phyloP scores from a whole-genome alignment of 2,888 invertebrate species.

The Empis livida region DNA sequence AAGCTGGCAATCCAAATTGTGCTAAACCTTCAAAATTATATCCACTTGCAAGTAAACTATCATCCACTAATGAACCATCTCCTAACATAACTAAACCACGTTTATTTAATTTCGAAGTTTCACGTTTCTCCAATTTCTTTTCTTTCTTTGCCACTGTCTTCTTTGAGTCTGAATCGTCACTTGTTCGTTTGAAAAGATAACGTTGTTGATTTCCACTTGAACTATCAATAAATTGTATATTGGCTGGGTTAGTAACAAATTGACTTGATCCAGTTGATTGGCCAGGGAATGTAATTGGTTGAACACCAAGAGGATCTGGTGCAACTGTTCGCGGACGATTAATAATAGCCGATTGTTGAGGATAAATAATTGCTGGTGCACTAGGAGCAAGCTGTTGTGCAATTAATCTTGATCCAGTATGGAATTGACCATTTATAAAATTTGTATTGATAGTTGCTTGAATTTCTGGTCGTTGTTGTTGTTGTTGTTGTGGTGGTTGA shows the following conservation, averaged over 20 bases:
- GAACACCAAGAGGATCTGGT: constrained; percentile 2
- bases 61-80: constrained; percentile 56
- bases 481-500: constrained; percentile 38
- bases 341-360: constrained; percentile 1
- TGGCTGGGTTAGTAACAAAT: constrained; percentile 39
- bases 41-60: constrained; percentile 35
- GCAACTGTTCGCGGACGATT: constrained; percentile 2
- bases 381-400: constrained; percentile 43
- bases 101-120: constrained; percentile 40
- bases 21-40: constrained; percentile 45
- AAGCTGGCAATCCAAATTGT: constrained; percentile 53
- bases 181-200: constrained; percentile 12
- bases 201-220: constrained; percentile 11
- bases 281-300: constrained; percentile 4
- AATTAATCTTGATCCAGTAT: constrained; percentile 40
- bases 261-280: constrained; percentile 1
- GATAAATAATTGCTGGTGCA: constrained; percentile 7
- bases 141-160: constrained; percentile 6
- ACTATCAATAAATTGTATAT: constrained; percentile 50
- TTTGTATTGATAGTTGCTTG: constrained; percentile 35
- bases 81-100: constrained; percentile 51
- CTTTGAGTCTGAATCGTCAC: constrained; percentile 27
- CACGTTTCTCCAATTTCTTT: neutral
- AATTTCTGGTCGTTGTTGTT: constrained; percentile 27
- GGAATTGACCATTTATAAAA: constrained; percentile 52